Evolutionary conservation across 2,888 invertebrate genomes (phyloP).

Genomic region (Drosophila atroscutellata): DNA sequence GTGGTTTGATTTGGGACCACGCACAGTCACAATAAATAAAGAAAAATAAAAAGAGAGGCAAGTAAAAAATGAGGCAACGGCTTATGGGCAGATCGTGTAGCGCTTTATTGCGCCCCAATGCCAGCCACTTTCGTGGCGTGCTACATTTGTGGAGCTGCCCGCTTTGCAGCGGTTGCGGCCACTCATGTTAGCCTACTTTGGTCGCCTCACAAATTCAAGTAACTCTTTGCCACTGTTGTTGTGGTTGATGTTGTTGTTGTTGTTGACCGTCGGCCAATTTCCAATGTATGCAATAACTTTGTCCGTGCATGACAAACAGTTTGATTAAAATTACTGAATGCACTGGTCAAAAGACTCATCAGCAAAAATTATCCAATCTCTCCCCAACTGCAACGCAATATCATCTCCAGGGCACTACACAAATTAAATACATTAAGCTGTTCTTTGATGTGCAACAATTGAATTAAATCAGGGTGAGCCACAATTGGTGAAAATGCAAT

Average conservation of each 20-base stretch:
- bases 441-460: constrained; percentile 19
- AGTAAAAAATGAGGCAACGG: constrained; percentile 36
- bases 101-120: constrained; percentile 58
- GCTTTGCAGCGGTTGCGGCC: constrained; percentile 32
- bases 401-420: neutral
- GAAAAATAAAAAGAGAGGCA: constrained; percentile 6
- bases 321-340: constrained; percentile 56
- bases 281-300: constrained; percentile 53
- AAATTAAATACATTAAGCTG: constrained; percentile 33
- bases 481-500: constrained; percentile 23
- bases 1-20: constrained; percentile 62
- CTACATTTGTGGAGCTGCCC: constrained; percentile 49
- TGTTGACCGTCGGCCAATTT: constrained; percentile 43
- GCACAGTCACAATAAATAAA: constrained; percentile 29
- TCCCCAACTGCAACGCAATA: neutral
- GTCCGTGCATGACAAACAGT: constrained; percentile 39
- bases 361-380: constrained; percentile 5
- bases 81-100: constrained; percentile 66
- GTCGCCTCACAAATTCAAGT: constrained; percentile 39
- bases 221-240: constrained; percentile 17
- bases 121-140: constrained; percentile 64
- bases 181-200: constrained; percentile 66
- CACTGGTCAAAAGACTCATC: constrained; percentile 16
- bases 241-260: neutral
- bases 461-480: constrained; percentile 16